Conservation (phyloP, 2,888 invertebrate species). For the Germaria angustata region DNA sequence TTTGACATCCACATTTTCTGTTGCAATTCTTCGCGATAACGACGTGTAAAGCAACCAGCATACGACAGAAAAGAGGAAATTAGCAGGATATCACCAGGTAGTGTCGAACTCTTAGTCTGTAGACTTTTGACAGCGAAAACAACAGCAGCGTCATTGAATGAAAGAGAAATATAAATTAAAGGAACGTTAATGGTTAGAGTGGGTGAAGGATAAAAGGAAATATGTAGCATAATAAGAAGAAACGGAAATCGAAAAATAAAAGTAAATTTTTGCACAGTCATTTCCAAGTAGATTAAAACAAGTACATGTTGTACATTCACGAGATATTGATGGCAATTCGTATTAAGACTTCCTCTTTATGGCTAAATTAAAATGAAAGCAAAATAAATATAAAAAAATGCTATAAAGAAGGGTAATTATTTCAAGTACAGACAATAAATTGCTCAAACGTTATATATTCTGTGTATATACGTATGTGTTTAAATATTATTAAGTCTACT, state of each 20-base stretch:
- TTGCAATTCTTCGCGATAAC: conserved; percentile 89
- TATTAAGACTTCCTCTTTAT: conserved; percentile 38
- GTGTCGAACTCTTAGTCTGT: conserved; percentile 86
- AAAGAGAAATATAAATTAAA: neutral
- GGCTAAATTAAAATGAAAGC: conserved; percentile 11
- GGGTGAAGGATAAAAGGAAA: conserved; percentile 19
- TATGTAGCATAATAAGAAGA: conserved; percentile 58
- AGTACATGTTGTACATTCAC: conserved; percentile 42
- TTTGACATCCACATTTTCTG: conserved; percentile 91
- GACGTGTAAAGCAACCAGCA: conserved; percentile 95
- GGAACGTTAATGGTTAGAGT: conserved; percentile 1
- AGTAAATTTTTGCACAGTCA: conserved; percentile 18
- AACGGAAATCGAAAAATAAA: conserved; percentile 62
- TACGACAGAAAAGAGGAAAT: conserved; percentile 97
- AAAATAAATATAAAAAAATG: no score
- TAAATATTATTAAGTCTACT: conserved; percentile 29
- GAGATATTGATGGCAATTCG: conserved; percentile 36
- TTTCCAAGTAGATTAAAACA: conserved; percentile 44
- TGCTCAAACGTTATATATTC: conserved; percentile 35
- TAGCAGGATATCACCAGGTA: conserved; percentile 95
- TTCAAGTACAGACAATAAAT: conserved; percentile 38
- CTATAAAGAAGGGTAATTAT: conserved; percentile 41
- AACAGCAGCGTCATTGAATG: neutral
- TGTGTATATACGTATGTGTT: conserved; percentile 8
- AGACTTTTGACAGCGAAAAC: conserved; percentile 80